Evolutionary conservation across 2,113 vertebrate genomes (phyloP), one percentile per base, ranked within the genome.

Genomic region (Otolemur garnettii): DNA sequence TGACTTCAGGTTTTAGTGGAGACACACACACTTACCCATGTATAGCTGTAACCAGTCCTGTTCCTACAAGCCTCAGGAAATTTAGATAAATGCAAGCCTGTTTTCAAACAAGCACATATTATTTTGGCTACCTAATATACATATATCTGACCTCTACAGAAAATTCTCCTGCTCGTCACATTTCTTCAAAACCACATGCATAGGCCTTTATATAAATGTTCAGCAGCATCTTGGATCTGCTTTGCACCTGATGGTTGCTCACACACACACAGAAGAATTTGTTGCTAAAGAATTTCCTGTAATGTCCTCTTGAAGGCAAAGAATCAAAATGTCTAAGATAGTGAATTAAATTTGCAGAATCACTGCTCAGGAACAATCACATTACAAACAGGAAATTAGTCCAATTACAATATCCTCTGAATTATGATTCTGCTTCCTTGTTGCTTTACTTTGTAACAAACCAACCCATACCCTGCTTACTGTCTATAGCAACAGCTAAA

Each of bases 371-470:
- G 72, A 96, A 93, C 97, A 94, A 96, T 95, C 95, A 98, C 68
- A 95, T 98, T 95, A 97, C 97, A 96, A 93, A 97, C 97, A 98
- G 98, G 98, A 98, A 98, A 98, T 98, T 98, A 91, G 97, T 95
- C 94, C 98, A 98, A 90, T 98, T 98, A 98, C 71, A 97, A 98
- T 98, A 97, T 98, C 98, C 93, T 97, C 90, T 84, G 87, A 91
- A 97, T 98, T 96, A 97, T 88, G 97, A 96, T 96, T 90, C 95
- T 60, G 82, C 71, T 87, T 96, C 84, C 90, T 91, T 33, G 74
- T 62, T 97, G 94, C 55, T 82, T 85, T 93, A 35, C 68, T 50
- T 69, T 59, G 69, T 91, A 91, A 42, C 75, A 38, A 82, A 68
- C 83, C 57, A 80, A 50, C 69, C 9, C 0, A 74, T 8, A 55